phyloP scores from a whole-genome alignment of 2,797 vertebrate species.

The Darevskia nairensis region DNA sequence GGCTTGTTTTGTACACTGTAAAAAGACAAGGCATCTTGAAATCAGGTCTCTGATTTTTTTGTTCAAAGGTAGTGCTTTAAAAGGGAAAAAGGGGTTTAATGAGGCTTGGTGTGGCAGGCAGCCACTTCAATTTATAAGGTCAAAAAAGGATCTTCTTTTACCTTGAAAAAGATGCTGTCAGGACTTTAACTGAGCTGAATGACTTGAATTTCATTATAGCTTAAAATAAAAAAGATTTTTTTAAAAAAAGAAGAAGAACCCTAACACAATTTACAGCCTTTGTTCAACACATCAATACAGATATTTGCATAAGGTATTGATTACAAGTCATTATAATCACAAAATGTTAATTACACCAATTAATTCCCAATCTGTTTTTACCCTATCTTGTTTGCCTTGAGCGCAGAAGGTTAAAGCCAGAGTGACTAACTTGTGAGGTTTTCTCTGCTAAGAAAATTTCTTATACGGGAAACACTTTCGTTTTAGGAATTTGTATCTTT shows the following conservation, averaged over 20 bases:
- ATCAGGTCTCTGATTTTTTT: slow-evolving; percentile 25
- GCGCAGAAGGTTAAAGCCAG: slow-evolving; percentile 92
- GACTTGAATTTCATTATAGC: slow-evolving; percentile 84
- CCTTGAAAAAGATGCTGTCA: slow-evolving; percentile 73
- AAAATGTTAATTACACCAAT: slow-evolving; percentile 99
- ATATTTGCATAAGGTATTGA: slow-evolving; percentile 95
- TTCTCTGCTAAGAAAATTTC: slow-evolving; percentile 69
- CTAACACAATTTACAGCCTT: slow-evolving; percentile 87
- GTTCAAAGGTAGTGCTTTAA: slow-evolving; percentile 10
- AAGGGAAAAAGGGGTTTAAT: slow-evolving; percentile 47
- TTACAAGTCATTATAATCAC: slow-evolving; percentile 94
- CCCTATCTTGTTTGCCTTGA: slow-evolving; percentile 86
- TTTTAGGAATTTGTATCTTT: not conserved
- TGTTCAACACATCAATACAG: slow-evolving; percentile 89
- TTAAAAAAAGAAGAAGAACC: slow-evolving; percentile 46
- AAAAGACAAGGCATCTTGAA: not conserved
- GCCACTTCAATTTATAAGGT: slow-evolving; percentile 68
- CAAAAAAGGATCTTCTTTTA: slow-evolving; percentile 68
- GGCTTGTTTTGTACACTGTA: slow-evolving; percentile 1
- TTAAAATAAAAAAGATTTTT: slow-evolving; percentile 79
- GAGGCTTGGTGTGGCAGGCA: slow-evolving; percentile 56
- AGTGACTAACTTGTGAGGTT: slow-evolving; percentile 86
- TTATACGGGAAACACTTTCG: not conserved
- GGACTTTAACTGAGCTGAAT: slow-evolving; percentile 81
- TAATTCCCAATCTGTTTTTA: slow-evolving; percentile 96